Conservation (phyloP, 2,113 vertebrate species). For the Saccopteryx leptura region DNA sequence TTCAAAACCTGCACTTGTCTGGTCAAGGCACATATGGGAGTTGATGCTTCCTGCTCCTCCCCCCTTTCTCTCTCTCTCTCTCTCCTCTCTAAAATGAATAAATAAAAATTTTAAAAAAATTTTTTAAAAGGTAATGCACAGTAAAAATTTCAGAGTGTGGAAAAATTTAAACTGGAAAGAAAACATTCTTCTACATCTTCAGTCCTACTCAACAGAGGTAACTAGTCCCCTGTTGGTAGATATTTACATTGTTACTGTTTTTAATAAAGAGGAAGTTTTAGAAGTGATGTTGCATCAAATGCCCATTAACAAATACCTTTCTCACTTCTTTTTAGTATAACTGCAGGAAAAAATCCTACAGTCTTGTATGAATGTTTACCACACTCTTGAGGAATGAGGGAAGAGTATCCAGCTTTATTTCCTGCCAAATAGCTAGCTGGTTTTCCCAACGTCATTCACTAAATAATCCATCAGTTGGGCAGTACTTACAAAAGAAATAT, state of each 20-base stretch:
- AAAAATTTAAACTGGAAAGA: neutral
- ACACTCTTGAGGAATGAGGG: constrained; percentile 5
- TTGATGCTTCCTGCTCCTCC: too few relatives aligned
- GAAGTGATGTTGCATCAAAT: neutral
- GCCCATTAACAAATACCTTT: neutral
- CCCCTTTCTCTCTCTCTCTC: neutral
- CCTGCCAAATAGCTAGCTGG: neutral
- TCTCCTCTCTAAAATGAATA: neutral
- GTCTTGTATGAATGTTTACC: neutral
- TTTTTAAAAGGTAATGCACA: too few relatives aligned
- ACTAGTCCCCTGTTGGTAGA: neutral
- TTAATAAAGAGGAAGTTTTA: neutral
- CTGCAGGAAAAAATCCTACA: neutral
- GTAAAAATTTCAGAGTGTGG: neutral
- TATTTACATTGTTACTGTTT: neutral
- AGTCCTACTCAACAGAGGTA: constrained; percentile 19
- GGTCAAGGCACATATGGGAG: too few relatives aligned
- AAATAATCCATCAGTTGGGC: neutral
- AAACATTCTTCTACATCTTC: neutral
- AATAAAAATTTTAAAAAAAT: neutral
- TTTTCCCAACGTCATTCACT: constrained; percentile 29
- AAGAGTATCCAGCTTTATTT: constrained; percentile 15
- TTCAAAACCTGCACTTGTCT: too few relatives aligned
- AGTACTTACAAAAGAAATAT: constrained; percentile 7
- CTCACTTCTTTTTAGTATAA: neutral